Base-by-base conservation (phyloP, 2,797 vertebrate species). In the Carapus acus region DNA sequence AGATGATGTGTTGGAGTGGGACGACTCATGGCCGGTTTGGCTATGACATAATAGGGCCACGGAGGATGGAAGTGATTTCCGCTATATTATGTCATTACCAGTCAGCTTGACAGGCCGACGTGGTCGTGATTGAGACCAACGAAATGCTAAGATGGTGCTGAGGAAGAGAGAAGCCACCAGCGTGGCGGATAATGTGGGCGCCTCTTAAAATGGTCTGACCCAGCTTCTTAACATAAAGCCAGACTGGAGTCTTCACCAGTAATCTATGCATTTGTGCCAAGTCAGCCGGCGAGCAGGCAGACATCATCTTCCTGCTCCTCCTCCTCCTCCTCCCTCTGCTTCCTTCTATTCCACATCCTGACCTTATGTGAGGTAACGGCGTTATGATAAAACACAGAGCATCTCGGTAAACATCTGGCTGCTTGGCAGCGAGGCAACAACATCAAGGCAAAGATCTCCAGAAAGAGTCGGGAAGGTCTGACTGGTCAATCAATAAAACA, bases 231-330 rank as follows among this genome's bases (percentile, higher is more conserved):
- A 11, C 36, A 49, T 21, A 53, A 29, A 47, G 29, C 17, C 54
- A 56, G 43, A 45, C 45, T 29, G n/a, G 44, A 54, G 45, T 8
- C 27, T 20, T 31, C 50, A 50, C 43, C 8, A 54, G 18, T 20
- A 19, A 50, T 33, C 38, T 34, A 42, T 34, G 12, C 8, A 38
- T 7, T 49, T 18, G 24, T 16, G 65, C 65, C 40, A 58, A 77
- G 49, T 76, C 66, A 68, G 67, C 37, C 55, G 16, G 16, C 40
- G 6, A 61, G n/a, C n/a, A n/a, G n/a, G n/a, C 57, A 54, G 63
- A 75, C 67, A 63, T 75, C 77, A 71, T 79, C 63, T 43, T 68
- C 46, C 37, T 42, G 2, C 54, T 33, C 55, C 11, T 7, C 31
- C 6, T 27, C 5, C 4, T 27, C 24, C n/a, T n/a, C n/a, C n/a